Percentiles rank a stretch among this genome's conserved stretches.
These are phyloP conservation scores for Scrobipalpa atriplicella DNA, from an alignment of 2,888 invertebrate species.

Conservation along the genomic window DNA sequence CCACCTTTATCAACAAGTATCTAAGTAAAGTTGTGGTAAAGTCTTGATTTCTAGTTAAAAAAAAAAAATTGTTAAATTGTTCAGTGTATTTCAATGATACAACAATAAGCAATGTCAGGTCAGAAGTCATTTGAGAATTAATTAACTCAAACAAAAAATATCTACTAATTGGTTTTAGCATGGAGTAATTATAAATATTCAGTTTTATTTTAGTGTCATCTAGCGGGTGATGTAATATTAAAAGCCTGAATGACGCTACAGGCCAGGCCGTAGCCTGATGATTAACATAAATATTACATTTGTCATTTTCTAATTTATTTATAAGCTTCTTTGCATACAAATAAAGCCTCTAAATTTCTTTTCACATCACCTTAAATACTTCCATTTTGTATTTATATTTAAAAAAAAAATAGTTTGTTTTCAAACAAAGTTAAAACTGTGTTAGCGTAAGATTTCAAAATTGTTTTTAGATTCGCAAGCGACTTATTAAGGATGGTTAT, in stretches of 20 bases:
- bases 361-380: background rate
- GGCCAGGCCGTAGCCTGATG: too few species aligned
- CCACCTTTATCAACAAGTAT: too few species aligned
- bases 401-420: background rate
- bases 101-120: too few species aligned
- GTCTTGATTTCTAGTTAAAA: too few species aligned
- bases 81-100: too few species aligned
- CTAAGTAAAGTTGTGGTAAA: too few species aligned
- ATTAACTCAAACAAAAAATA: too few species aligned
- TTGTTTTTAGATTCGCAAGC: conserved; percentile 4
- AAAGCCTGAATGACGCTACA: background rate
- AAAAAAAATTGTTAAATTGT: too few species aligned
- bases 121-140: too few species aligned
- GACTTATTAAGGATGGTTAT: conserved; percentile 7
- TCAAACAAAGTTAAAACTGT: background rate
- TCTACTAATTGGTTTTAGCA: too few species aligned
- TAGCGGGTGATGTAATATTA: background rate
- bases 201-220: background rate
- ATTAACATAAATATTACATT: too few species aligned
- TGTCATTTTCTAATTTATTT: background rate
- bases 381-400: background rate
- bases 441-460: background rate
- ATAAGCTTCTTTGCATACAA: background rate
- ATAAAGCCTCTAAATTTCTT: background rate
- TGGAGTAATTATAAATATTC: too few species aligned